Evolutionary conservation across 2,797 vertebrate genomes (phyloP), one percentile per base, ranked within the genome.

Genomic region (Myiothlypis coronata): DNA sequence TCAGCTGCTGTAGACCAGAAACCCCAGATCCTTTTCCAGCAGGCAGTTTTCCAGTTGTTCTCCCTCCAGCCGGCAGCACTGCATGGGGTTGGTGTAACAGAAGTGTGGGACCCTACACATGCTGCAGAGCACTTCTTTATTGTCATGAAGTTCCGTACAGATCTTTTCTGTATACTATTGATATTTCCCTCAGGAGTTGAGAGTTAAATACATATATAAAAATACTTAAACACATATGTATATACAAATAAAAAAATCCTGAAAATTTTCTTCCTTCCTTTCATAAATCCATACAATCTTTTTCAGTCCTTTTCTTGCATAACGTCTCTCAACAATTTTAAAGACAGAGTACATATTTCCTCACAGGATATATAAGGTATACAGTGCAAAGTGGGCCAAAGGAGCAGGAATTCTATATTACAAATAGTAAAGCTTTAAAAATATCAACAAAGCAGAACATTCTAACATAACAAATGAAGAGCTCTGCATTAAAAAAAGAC

Each of bases 341-440:
- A 94, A 96, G 94, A 60, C 91, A 69, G 61, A 87, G 86, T 91
- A 70, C 61, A 85, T 82, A 28, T 92, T 95, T 96, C 90, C 92
- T 96, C 83, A 91, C 92, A 95, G 90, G 91, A 96, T 93, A 96
- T 86, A 76, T 55, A 94, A 93, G 83, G 75, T 95, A 96, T 83
- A 97, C 94, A 95, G 46, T 86, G 77, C 22, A 55, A 95, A 96
- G 55, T 30, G 26, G 79, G 81, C 88, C 71, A 95, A 91, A 94
- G 86, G 70, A 86, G 91, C 94, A 94, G 90, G 95, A 93, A 95
- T 96, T 94, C 96, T 94, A 95, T 96, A 96, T 84, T 89, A 78
- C 93, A 96, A 95, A 94, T 94, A 95, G 85, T 94, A 96, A 94
- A 95, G 94, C 89, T 96, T 98, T 96, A 96, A 96, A 97, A 95